Conservation (phyloP, 2,888 invertebrate genomes). For the Rapana venosa region DNA sequence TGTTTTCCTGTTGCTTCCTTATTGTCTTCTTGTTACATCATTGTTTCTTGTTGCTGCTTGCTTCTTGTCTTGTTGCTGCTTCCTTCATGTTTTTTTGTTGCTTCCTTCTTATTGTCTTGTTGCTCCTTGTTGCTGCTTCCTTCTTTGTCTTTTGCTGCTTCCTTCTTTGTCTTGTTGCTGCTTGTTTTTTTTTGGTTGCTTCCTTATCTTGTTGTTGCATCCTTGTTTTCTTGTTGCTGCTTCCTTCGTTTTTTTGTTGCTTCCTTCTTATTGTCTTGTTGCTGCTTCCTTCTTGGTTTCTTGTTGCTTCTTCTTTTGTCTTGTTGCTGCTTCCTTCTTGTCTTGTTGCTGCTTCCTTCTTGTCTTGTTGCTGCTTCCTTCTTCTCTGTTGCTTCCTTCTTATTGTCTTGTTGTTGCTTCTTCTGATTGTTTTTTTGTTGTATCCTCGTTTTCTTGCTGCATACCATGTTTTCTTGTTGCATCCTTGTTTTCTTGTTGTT, state of each 20-base stretch:
- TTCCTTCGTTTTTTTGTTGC: neutral
- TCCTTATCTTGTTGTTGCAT: no score
- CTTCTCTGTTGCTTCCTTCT: neutral
- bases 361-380: neutral
- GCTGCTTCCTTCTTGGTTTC: neutral
- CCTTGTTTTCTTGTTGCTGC: neutral
- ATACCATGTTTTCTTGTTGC: neutral
- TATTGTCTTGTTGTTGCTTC: neutral
- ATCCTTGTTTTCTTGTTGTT: neutral
- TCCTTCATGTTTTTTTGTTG: neutral
- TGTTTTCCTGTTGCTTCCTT: neutral
- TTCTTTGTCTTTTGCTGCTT: neutral
- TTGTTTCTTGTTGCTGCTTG: neutral
- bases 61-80: neutral
- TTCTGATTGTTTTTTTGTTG: no score
- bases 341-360: neutral
- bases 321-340: neutral
- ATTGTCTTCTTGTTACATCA: neutral
- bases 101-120: neutral
- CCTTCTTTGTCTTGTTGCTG: no score
- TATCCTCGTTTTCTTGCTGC: neutral
- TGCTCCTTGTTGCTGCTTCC: neutral
- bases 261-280: neutral
- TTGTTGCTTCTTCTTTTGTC: neutral
- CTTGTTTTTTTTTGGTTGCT: no score